Evolutionary conservation across 2,797 vertebrate genomes (phyloP).

Genomic region (Betta splendens): DNA sequence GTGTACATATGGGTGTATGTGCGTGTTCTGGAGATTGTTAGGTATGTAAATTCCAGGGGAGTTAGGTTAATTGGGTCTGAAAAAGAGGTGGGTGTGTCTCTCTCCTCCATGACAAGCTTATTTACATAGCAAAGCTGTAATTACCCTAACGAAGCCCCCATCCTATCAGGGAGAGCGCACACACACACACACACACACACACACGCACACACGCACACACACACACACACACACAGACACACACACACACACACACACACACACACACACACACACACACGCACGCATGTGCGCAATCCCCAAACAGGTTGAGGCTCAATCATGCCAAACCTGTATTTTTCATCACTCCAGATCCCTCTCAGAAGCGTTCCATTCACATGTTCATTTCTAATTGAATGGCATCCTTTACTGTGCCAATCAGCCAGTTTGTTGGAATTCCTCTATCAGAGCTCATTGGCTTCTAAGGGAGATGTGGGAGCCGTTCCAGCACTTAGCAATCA

Average conservation of each 20-base stretch:
- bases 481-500: slow-evolving; percentile 66
- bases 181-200: slow-evolving; percentile 33
- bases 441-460: slow-evolving; percentile 67
- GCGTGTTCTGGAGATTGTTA: slow-evolving; percentile 64
- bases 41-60: slow-evolving; percentile 77
- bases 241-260: no score
- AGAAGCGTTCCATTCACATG: slow-evolving; percentile 74
- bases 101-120: slow-evolving; percentile 76
- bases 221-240: slow-evolving; percentile 24
- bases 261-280: slow-evolving; percentile 27
- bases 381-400: slow-evolving; percentile 79
- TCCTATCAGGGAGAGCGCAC: slow-evolving; percentile 56
- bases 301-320: slow-evolving; percentile 75
- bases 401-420: slow-evolving; percentile 77
- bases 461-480: slow-evolving; percentile 58
- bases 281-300: slow-evolving; percentile 48
- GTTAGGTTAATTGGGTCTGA: slow-evolving; percentile 83
- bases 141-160: slow-evolving; percentile 80
- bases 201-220: slow-evolving; percentile 34
- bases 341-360: slow-evolving; percentile 73
- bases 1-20: slow-evolving; percentile 35
- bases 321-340: slow-evolving; percentile 79
- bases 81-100: slow-evolving; percentile 80
- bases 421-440: slow-evolving; percentile 72
- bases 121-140: slow-evolving; percentile 82